Percentiles rank a stretch among this genome's conserved stretches.
Conservation (phyloP, 1,140 invertebrate genomes). For the Drosophila sucinea region DNA sequence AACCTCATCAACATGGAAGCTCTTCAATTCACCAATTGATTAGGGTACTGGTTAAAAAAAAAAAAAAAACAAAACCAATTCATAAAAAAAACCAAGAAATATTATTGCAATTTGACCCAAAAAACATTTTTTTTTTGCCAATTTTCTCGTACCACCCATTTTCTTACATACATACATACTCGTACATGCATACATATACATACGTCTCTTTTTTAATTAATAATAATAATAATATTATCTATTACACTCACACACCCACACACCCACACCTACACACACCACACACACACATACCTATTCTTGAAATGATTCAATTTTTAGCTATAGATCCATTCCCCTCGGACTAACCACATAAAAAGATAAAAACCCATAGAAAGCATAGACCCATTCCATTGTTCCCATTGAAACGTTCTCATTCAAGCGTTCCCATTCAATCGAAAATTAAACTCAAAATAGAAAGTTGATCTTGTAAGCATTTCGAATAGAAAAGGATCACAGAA, state of each 20-base stretch:
- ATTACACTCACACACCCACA: constrained; percentile 18
- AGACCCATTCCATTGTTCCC: no score
- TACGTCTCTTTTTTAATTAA: constrained; percentile 44
- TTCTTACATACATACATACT: constrained; percentile 31
- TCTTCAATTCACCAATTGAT: constrained; percentile 47
- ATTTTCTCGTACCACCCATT: constrained; percentile 46
- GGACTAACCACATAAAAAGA: constrained; percentile 23
- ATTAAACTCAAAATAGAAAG: no score
- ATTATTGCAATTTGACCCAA: constrained; percentile 51
- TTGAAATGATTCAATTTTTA: constrained; percentile 28
- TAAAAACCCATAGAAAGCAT: no score
- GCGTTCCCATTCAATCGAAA: no score
- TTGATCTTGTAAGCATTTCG: no score
- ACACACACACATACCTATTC: constrained; percentile 20
- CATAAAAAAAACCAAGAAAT: constrained; percentile 33
- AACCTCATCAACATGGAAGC: constrained; percentile 40
- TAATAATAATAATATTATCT: constrained; percentile 20
- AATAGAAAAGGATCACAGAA: no score
- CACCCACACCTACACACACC: background rate
- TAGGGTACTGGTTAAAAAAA: constrained; percentile 72
- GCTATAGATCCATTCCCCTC: constrained; percentile 8
- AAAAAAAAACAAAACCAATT: constrained; percentile 37
- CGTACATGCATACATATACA: constrained; percentile 6
- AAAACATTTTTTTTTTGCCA: constrained; percentile 43
- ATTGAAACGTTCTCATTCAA: no score